Evolutionary conservation across 2,888 invertebrate species (phyloP).

Genomic region (Drosophila subquinaria): DNA sequence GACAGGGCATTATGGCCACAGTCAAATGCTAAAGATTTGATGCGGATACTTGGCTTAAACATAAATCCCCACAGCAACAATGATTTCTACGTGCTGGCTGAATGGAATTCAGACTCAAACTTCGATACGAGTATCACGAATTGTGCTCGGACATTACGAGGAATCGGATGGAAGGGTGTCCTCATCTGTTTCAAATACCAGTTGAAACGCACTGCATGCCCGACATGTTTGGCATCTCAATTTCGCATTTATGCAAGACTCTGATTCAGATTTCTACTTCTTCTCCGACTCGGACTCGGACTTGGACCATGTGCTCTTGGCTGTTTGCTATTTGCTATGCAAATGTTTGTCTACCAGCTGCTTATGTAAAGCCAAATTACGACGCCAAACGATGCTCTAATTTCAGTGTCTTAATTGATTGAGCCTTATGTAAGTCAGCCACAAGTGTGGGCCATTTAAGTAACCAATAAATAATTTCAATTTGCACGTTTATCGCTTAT

Average conservation of each 20-base stretch:
- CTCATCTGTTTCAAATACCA: conserved; percentile 1
- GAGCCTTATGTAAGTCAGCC: conserved; percentile 22
- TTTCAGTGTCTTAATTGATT: conserved; percentile 58
- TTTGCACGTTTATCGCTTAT: conserved; percentile 35
- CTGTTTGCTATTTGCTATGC: conserved; percentile 19
- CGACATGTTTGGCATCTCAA: conserved; percentile 42
- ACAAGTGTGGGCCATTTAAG: conserved; percentile 13
- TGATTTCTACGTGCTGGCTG: conserved; percentile 35
- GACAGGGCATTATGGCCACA: conserved; percentile 26
- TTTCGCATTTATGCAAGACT: conserved; percentile 23
- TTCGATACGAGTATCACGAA: conserved; percentile 21
- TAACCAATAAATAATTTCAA: conserved; percentile 40
- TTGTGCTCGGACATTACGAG: conserved; percentile 12
- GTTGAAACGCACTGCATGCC: conserved; percentile 4
- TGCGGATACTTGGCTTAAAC: conserved; percentile 34
- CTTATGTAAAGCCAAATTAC: conserved; percentile 26
- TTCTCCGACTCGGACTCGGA: neutral
- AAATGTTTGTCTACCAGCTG: conserved; percentile 26
- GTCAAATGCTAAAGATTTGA: conserved; percentile 57
- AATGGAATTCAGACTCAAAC: conserved; percentile 15
- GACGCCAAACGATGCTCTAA: conserved; percentile 9
- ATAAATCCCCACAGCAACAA: conserved; percentile 36
- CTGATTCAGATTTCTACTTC: neutral
- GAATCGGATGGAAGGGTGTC: neutral
- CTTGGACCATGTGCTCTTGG: neutral